Percentiles rank a stretch among this genome's conserved stretches.
phyloP scores from a whole-genome alignment of 2,888 invertebrate species.

The Platycheirus rosarum region DNA sequence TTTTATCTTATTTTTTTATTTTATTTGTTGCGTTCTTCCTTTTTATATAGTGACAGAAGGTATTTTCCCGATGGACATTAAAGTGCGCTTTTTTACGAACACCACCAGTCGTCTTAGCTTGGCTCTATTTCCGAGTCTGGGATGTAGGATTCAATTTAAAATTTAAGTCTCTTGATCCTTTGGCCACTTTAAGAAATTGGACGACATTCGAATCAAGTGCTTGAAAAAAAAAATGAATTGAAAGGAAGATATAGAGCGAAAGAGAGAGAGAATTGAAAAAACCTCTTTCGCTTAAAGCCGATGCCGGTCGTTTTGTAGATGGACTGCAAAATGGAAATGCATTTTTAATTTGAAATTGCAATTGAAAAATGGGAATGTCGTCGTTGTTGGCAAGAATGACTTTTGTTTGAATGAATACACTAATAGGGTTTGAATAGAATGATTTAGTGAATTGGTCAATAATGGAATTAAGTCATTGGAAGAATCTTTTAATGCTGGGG shows the following conservation, averaged over 20 bases:
- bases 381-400: conserved; percentile 15
- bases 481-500: neutral
- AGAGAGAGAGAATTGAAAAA: conserved; percentile 29
- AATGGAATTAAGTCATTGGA: conserved; percentile 49
- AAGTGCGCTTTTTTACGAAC: conserved; percentile 41
- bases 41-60: conserved; percentile 44
- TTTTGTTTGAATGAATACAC: conserved; percentile 33
- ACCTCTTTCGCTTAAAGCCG: neutral
- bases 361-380: conserved; percentile 49
- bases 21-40: conserved; percentile 2
- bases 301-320: neutral
- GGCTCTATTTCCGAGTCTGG: neutral
- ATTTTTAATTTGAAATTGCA: conserved; percentile 69
- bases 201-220: conserved; percentile 63
- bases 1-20: neutral
- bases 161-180: conserved; percentile 58
- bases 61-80: conserved; percentile 48
- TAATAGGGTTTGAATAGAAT: conserved; percentile 57
- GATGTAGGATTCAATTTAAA: conserved; percentile 56
- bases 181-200: conserved; percentile 71
- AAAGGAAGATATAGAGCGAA: neutral
- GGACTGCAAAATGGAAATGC: conserved; percentile 60
- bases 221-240: conserved; percentile 22
- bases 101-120: neutral
- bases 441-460: conserved; percentile 59